These are phyloP conservation scores for Florisuga fusca DNA, from an alignment of 2,797 vertebrate species.

Conservation along the genomic window DNA sequence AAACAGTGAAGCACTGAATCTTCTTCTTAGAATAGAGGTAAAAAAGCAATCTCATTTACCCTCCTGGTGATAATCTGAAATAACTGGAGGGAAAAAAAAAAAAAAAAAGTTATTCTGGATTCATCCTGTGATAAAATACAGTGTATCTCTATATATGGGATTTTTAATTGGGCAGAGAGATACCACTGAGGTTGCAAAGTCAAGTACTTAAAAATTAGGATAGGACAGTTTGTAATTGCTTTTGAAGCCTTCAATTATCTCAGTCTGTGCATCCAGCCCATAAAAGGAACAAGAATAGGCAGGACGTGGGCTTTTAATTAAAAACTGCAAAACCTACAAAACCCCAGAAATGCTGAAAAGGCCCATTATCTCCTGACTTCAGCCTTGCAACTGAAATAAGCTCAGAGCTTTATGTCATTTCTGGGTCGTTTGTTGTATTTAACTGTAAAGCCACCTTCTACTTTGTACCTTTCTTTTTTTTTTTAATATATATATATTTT, in stretches of 20 bases:
- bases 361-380: background rate
- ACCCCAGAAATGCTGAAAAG: background rate
- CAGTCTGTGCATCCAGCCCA: background rate
- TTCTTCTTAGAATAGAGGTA: background rate
- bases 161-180: conserved; percentile 22
- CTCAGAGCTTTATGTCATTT: background rate
- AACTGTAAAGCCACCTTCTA: background rate
- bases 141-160: background rate
- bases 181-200: conserved; percentile 4
- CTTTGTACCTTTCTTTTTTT: background rate
- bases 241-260: conserved; percentile 45
- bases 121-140: background rate
- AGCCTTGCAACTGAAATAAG: background rate
- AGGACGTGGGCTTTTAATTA: conserved; percentile 27
- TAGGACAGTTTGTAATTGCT: background rate
- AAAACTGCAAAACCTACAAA: background rate
- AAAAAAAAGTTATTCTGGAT: background rate
- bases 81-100: background rate
- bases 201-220: conserved; percentile 30
- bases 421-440: background rate
- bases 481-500: too few relatives aligned
- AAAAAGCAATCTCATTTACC: background rate
- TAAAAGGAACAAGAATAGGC: background rate
- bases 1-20: background rate
- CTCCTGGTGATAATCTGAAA: background rate